A percentile compares a stretch with the other conserved stretches of the same genome.
phyloP scores from a whole-genome alignment of 2,888 invertebrate species.

The Drosophila yooni region DNA sequence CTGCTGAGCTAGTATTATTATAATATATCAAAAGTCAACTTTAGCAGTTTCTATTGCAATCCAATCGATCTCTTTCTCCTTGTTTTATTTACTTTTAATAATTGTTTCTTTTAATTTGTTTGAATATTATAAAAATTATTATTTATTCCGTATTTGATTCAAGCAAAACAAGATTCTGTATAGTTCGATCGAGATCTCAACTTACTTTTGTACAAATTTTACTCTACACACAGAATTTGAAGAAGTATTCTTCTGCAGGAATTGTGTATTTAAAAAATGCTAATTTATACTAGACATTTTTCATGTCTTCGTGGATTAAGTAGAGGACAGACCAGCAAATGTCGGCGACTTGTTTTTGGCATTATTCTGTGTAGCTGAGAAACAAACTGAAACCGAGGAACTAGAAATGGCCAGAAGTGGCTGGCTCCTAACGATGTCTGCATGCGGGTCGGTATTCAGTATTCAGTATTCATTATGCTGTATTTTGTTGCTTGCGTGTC shows the following conservation, averaged over 20 bases:
- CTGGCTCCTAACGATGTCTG: not conserved
- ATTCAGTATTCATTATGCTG: constrained; percentile 26
- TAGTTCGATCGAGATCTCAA: not conserved
- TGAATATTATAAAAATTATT: not conserved
- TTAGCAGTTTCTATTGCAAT: not conserved
- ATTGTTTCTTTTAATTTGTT: not conserved
- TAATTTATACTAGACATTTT: not conserved
- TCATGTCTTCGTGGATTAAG: not conserved
- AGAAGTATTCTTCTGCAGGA: not conserved
- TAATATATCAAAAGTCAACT: not conserved
- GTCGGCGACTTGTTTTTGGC: constrained; percentile 20
- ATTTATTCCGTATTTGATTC: not conserved
- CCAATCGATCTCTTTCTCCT: not conserved
- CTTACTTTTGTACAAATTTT: not conserved
- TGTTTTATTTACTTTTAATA: not conserved
- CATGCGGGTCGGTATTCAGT: not conserved
- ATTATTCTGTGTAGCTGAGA: constrained; percentile 38
- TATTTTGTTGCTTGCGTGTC: constrained; percentile 35
- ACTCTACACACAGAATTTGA: not conserved
- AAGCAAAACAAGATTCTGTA: not conserved
- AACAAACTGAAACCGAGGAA: constrained; percentile 21
- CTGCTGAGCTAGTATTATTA: not conserved
- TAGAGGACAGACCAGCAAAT: not conserved
- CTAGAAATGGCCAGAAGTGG: constrained; percentile 9
- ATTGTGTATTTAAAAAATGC: not conserved